phyloP scores from a whole-genome alignment of 2,888 invertebrate species.

The Synergus itoensis region DNA sequence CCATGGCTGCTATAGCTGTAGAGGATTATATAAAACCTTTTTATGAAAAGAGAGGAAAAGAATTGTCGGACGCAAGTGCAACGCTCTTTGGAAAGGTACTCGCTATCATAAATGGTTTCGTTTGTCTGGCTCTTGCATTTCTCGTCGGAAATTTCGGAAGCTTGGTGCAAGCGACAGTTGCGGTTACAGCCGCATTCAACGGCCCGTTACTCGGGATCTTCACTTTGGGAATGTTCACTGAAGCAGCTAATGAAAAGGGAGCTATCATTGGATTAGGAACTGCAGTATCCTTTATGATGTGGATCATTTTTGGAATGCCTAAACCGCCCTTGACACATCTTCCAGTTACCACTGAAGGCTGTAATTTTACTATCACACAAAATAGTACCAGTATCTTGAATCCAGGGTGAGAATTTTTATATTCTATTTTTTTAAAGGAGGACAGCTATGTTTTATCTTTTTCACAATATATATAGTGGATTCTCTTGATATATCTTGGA shows the following conservation, averaged over 20 bases:
- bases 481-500: neutral
- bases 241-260: slow-evolving; percentile 84
- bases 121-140: slow-evolving; percentile 65
- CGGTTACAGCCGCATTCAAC: slow-evolving; percentile 91
- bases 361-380: slow-evolving; percentile 48
- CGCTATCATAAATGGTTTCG: slow-evolving; percentile 63
- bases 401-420: slow-evolving; percentile 43
- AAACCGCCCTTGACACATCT: slow-evolving; percentile 56
- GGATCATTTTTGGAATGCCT: slow-evolving; percentile 66
- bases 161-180: slow-evolving; percentile 83
- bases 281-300: slow-evolving; percentile 58
- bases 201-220: slow-evolving; percentile 93
- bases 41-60: slow-evolving; percentile 79
- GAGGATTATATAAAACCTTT: slow-evolving; percentile 88
- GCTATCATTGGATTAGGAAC: slow-evolving; percentile 65
- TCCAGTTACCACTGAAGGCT: slow-evolving; percentile 58
- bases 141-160: slow-evolving; percentile 65
- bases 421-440: neutral
- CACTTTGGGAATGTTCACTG: slow-evolving; percentile 91
- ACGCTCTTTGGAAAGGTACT: slow-evolving; percentile 80
- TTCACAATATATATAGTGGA: neutral
- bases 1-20: slow-evolving; percentile 92
- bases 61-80: slow-evolving; percentile 86
- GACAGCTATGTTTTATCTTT: no score
- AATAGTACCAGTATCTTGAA: slow-evolving; percentile 16